phyloP scores from a whole-genome alignment of 2,113 vertebrate genomes.

The Scatophagus argus region DNA sequence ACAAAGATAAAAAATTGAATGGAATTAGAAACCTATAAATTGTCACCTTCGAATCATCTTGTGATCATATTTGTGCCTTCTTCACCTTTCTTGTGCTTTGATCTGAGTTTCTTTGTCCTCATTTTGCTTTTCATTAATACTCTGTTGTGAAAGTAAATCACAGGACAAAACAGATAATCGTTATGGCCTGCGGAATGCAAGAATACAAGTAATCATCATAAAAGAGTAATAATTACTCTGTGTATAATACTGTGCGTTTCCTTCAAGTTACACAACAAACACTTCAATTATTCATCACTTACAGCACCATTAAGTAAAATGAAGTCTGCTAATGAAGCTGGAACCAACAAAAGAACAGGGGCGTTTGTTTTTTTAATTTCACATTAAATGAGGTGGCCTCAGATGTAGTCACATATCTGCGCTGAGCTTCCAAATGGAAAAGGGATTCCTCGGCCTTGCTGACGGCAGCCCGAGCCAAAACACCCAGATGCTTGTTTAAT shows the following conservation, averaged over 20 bases:
- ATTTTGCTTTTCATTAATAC: neutral
- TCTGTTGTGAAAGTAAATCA: neutral
- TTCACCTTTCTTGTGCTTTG: neutral
- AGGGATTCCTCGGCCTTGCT: constrained; percentile 45
- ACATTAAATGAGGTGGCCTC: neutral
- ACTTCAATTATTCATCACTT: neutral
- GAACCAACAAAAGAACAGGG: neutral
- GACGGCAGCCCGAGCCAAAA: constrained; percentile 68
- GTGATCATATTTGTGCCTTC: neutral
- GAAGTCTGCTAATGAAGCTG: neutral
- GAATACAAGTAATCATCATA: neutral
- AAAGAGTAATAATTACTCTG: neutral
- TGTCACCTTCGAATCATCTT: neutral
- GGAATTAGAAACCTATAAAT: neutral
- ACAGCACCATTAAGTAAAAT: neutral
- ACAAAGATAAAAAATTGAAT: neutral
- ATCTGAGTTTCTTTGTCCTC: neutral
- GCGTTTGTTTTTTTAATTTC: neutral
- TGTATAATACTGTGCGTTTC: neutral
- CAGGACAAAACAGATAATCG: neutral
- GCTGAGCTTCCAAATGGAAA: constrained; percentile 7
- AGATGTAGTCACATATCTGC: neutral
- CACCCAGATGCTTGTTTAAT: constrained; percentile 81
- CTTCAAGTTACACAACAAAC: neutral
- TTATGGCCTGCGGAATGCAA: neutral